Percentiles rank a stretch among this genome's conserved stretches.
Conservation (phyloP, 2,797 vertebrate genomes). For the Avahi laniger region DNA sequence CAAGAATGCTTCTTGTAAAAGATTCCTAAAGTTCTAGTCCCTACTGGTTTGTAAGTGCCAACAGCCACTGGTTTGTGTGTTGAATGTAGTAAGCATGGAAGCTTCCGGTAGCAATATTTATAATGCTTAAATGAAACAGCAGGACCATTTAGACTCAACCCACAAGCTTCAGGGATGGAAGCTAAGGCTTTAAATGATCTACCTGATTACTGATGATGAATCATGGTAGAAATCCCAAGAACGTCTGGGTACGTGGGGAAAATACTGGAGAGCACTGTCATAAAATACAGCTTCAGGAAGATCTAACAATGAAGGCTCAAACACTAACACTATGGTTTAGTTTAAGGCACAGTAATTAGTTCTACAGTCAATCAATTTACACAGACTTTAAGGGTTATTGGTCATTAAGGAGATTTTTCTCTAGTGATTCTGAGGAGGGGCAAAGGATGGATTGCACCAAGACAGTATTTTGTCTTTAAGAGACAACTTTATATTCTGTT, state of each 20-base stretch:
- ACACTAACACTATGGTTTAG: background rate
- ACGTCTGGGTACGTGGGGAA: background rate
- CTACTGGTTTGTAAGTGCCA: conserved; percentile 6
- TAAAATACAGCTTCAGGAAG: background rate
- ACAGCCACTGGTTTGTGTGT: background rate
- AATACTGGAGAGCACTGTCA: conserved; percentile 24
- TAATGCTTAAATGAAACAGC: conserved; percentile 43
- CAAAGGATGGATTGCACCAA: background rate
- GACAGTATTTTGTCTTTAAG: background rate
- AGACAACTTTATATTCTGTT: background rate
- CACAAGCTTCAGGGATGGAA: conserved; percentile 53
- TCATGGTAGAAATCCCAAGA: background rate
- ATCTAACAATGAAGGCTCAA: conserved; percentile 19
- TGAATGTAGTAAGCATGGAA: conserved; percentile 57
- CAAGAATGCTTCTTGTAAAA: background rate
- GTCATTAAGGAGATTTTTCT: background rate
- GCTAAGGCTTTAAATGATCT: conserved; percentile 13
- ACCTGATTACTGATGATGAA: background rate
- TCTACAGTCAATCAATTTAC: background rate
- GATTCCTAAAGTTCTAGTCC: background rate
- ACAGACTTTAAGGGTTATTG: background rate
- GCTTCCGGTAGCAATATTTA: conserved; percentile 13
- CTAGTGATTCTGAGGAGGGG: background rate
- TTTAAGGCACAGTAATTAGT: background rate
- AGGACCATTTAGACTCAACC: conserved; percentile 40